Percentiles rank a stretch among this genome's conserved stretches.
Evolutionary conservation across 1,140 invertebrate species (phyloP).

Genomic region (Drosophila kohkoa): DNA sequence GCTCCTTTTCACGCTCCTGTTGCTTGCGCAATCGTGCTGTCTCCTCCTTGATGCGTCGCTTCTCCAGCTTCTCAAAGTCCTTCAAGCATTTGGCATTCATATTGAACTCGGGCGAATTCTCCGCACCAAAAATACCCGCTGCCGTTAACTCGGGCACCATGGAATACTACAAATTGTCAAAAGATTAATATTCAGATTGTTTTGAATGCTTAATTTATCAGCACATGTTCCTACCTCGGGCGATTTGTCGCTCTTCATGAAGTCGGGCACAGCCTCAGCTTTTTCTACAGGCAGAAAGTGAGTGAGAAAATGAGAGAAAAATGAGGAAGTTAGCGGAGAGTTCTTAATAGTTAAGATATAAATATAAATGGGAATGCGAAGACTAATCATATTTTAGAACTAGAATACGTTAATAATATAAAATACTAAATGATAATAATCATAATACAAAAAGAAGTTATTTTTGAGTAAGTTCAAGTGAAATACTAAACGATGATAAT

Average conservation of each 20-base stretch:
- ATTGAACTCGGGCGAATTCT: slow-evolving; percentile 88
- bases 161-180: slow-evolving; percentile 85
- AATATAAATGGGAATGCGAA: no score
- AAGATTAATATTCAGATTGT: no score
- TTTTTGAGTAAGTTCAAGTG: no score
- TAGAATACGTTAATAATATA: background rate
- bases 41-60: slow-evolving; percentile 90
- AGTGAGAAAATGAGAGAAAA: background rate
- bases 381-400: background rate
- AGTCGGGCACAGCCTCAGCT: slow-evolving; percentile 63
- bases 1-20: slow-evolving; percentile 90
- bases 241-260: slow-evolving; percentile 86
- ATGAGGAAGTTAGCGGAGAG: background rate
- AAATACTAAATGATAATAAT: background rate
- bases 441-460: no score
- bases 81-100: slow-evolving; percentile 90
- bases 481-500: background rate
- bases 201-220: no score
- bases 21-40: slow-evolving; percentile 87
- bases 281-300: slow-evolving; percentile 56
- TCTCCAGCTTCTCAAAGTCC: slow-evolving; percentile 92
- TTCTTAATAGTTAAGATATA: no score
- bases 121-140: slow-evolving; percentile 85
- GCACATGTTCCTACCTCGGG: slow-evolving; percentile 86
- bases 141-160: slow-evolving; percentile 86